Conservation (phyloP, 2,797 vertebrate genomes). For the Champsocephalus gunnari region DNA sequence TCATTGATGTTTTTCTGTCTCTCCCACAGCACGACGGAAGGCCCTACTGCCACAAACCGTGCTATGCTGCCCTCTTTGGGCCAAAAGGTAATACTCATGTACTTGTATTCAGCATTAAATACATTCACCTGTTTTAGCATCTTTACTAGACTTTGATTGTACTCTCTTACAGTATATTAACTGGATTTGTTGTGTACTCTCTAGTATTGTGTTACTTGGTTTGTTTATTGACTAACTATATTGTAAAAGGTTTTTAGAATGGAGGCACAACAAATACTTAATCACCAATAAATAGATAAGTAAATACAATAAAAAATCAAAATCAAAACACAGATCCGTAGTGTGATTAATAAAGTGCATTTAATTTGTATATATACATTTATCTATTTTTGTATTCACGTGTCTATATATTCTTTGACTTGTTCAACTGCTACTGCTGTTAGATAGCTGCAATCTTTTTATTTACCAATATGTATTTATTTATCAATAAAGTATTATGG, state of each 20-base stretch:
- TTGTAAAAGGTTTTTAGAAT: not conserved
- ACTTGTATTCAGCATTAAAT: not conserved
- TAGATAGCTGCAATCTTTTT: too few relatives aligned
- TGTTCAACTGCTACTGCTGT: not conserved
- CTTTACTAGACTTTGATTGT: not conserved
- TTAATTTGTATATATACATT: not conserved
- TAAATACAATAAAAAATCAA: too few relatives aligned
- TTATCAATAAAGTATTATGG: not conserved
- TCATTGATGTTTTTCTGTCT: slow-evolving; percentile 40
- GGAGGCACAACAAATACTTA: not conserved
- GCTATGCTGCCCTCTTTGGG: slow-evolving; percentile 88
- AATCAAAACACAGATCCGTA: not conserved
- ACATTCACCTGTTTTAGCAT: not conserved
- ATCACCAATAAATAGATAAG: not conserved
- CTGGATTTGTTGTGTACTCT: not conserved
- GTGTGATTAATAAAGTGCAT: not conserved
- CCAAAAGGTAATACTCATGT: slow-evolving; percentile 82
- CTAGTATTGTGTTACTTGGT: not conserved
- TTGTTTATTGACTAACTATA: not conserved
- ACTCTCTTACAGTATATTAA: not conserved
- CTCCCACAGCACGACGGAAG: slow-evolving; percentile 90
- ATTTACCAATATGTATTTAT: not conserved
- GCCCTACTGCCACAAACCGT: slow-evolving; percentile 91
- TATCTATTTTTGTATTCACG: not conserved
- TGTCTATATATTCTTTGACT: not conserved